Evolutionary conservation across 2,888 invertebrate species (phyloP).

Genomic region (Drosophila tripunctata): DNA sequence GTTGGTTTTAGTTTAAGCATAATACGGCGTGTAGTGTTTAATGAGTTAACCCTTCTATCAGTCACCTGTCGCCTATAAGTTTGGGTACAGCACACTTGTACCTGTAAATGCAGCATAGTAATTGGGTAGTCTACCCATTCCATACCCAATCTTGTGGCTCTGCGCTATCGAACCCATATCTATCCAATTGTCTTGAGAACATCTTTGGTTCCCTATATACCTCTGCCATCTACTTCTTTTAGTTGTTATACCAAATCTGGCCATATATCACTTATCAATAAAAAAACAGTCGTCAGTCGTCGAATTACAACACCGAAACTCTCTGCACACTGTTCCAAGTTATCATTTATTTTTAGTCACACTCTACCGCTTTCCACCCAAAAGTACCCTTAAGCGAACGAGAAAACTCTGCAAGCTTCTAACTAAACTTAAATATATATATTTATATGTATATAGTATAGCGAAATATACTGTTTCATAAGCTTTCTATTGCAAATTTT

Average conservation of each 20-base stretch:
- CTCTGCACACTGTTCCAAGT: constrained; percentile 36
- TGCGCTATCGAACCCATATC: too few species aligned
- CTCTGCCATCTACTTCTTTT: constrained; percentile 10
- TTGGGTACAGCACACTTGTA: constrained; percentile 9
- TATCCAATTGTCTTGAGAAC: too few species aligned
- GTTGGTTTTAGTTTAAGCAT: constrained; percentile 58
- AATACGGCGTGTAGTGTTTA: constrained; percentile 51
- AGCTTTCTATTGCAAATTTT: constrained; percentile 50
- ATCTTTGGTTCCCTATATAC: constrained; percentile 1
- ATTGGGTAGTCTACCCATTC: too few species aligned
- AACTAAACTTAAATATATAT: too few species aligned
- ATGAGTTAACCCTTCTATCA: constrained; percentile 30
- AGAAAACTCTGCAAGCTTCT: constrained; percentile 36
- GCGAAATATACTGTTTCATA: constrained; percentile 52
- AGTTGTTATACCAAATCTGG: constrained; percentile 17
- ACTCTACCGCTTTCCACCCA: constrained; percentile 11
- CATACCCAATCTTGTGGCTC: too few species aligned
- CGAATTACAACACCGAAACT: constrained; percentile 31
- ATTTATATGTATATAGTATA: constrained; percentile 15
- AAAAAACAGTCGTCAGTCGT: constrained; percentile 16
- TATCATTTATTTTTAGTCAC: constrained; percentile 10
- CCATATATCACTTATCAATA: constrained; percentile 25
- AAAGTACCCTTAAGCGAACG: constrained; percentile 42
- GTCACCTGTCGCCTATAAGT: constrained; percentile 23
- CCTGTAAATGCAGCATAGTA: too few species aligned